Evolutionary conservation across 1,140 invertebrate species (phyloP).

Genomic region (Aphaenogaster rudis): DNA sequence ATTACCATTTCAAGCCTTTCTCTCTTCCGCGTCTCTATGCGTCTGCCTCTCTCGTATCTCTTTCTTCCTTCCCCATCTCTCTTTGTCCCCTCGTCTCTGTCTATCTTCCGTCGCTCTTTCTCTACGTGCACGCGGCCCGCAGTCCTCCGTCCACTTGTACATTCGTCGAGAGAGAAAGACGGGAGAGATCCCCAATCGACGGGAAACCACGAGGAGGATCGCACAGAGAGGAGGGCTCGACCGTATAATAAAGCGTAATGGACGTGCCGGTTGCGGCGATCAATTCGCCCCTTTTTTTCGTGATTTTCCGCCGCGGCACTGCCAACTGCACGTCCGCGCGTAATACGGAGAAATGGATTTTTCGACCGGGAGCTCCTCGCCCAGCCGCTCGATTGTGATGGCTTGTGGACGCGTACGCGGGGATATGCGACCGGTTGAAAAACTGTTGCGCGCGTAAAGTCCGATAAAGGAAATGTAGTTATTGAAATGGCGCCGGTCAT

Average conservation of each 20-base stretch:
- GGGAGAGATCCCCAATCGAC: constrained; percentile 67
- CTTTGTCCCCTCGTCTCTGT: not conserved
- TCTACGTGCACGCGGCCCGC: constrained; percentile 26
- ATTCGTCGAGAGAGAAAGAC: constrained; percentile 4
- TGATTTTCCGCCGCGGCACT: constrained; percentile 71
- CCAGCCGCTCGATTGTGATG: not conserved
- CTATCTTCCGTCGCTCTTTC: constrained; percentile 51
- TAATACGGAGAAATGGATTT: constrained; percentile 65
- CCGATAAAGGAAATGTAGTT: constrained; percentile 41
- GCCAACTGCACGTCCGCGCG: constrained; percentile 55
- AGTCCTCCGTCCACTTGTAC: constrained; percentile 22
- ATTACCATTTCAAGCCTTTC: constrained; percentile 79
- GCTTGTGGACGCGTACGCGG: not conserved
- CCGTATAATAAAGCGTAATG: constrained; percentile 83
- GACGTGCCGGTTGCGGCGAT: constrained; percentile 80
- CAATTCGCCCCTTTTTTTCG: constrained; percentile 78
- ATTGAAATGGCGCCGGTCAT: constrained; percentile 31
- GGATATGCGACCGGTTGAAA: not conserved
- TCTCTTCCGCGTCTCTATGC: constrained; percentile 32
- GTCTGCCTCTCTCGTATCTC: constrained; percentile 50
- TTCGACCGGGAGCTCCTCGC: constrained; percentile 48
- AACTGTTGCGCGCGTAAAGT: constrained; percentile 45
- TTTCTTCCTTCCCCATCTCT: constrained; percentile 54
- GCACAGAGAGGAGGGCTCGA: constrained; percentile 72
- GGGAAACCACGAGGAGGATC: constrained; percentile 69